Conservation (phyloP, 1,140 invertebrate genomes). For the Galleria mellonella region DNA sequence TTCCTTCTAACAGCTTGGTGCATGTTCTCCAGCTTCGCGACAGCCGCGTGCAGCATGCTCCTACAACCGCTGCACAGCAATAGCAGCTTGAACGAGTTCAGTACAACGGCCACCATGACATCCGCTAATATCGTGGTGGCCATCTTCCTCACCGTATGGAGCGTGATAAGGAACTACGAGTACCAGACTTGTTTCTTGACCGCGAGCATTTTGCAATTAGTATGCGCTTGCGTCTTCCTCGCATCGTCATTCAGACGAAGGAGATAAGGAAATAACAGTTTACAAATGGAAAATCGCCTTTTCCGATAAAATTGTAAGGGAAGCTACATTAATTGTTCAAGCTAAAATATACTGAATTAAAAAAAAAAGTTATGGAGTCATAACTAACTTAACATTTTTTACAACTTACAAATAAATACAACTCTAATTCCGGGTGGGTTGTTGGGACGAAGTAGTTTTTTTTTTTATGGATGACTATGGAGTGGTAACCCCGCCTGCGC, state of each 20-base stretch:
- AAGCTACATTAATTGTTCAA: too few relatives aligned
- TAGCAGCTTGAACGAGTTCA: conserved; percentile 58
- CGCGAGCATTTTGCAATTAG: conserved; percentile 45
- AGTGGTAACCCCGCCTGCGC: too few relatives aligned
- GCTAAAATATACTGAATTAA: too few relatives aligned
- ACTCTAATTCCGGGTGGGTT: too few relatives aligned
- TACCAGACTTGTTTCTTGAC: conserved; percentile 58
- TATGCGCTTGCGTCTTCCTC: conserved; percentile 46
- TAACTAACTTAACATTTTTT: too few relatives aligned
- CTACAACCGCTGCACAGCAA: conserved; percentile 53
- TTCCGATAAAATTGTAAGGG: too few relatives aligned
- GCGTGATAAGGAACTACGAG: conserved; percentile 47
- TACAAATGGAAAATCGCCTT: too few relatives aligned
- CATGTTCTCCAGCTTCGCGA: conserved; percentile 53
- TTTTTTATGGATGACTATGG: too few relatives aligned
- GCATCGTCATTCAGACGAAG: conserved; percentile 49
- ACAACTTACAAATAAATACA: too few relatives aligned
- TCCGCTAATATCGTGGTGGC: conserved; percentile 52
- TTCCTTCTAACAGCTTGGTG: conserved; percentile 57
- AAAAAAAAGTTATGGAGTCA: neutral
- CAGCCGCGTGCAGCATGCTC: conserved; percentile 44
- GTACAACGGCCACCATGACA: conserved; percentile 55
- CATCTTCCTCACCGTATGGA: conserved; percentile 43
- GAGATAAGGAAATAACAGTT: too few relatives aligned
- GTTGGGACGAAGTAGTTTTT: too few relatives aligned